Percentiles rank a stretch among this genome's conserved stretches.
Evolutionary conservation across 2,797 vertebrate species (phyloP).

Genomic region (Varecia variegata): DNA sequence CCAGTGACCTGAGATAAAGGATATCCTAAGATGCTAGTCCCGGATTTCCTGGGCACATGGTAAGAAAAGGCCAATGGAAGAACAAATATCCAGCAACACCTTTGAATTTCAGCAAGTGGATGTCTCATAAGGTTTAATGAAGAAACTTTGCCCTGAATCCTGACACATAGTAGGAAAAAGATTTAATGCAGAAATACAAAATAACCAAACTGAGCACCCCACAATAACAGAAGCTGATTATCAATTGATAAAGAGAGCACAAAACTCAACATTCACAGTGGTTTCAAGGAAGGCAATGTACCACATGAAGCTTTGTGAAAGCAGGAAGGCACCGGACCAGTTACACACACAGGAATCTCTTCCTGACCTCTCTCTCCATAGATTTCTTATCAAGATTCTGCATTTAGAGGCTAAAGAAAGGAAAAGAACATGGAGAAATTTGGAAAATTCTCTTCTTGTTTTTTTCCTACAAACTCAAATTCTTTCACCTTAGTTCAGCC

Average conservation of each 20-base stretch:
- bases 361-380: not conserved
- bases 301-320: not conserved
- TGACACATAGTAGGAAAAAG: not conserved
- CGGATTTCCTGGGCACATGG: not conserved
- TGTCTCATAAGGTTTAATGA: not conserved
- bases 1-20: not conserved
- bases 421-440: not conserved
- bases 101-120: not conserved
- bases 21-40: not conserved
- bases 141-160: not conserved
- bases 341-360: not conserved
- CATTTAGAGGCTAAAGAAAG: slow-evolving; percentile 1
- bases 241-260: not conserved
- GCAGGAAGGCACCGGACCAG: not conserved
- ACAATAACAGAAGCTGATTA: not conserved
- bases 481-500: not conserved
- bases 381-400: not conserved
- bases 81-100: not conserved
- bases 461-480: slow-evolving; percentile 6
- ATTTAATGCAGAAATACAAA: not conserved
- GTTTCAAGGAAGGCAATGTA: not conserved
- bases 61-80: not conserved
- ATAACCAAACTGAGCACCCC: not conserved
- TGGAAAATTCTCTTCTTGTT: not conserved
- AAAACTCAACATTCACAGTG: not conserved